phyloP scores from a whole-genome alignment of 2,797 vertebrate species.

The Poliocrania exsul region DNA sequence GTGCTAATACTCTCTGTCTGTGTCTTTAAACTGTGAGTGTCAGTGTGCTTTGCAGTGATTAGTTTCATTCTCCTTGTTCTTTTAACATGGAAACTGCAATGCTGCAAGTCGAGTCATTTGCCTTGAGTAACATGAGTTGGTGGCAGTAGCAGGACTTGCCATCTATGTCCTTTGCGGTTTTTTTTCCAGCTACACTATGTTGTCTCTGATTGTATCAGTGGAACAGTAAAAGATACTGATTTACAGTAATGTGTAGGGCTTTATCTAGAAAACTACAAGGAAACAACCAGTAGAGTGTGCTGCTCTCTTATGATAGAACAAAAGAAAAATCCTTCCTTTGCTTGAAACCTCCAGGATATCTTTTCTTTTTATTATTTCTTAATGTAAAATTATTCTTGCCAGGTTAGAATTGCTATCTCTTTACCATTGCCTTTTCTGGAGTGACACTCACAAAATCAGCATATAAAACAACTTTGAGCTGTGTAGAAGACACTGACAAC shows the following conservation, averaged over 20 bases:
- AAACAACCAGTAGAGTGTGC: slow-evolving; percentile 74
- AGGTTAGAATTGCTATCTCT: neutral
- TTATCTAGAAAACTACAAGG: slow-evolving; percentile 11
- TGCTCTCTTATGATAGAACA: slow-evolving; percentile 56
- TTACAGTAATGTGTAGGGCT: neutral
- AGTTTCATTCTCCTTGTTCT: neutral
- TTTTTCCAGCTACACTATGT: neutral
- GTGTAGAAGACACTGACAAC: neutral
- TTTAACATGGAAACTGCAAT: neutral
- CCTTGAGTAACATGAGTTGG: neutral
- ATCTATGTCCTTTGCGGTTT: neutral
- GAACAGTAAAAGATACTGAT: neutral
- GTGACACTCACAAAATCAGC: neutral
- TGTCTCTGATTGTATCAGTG: neutral
- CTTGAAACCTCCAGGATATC: neutral
- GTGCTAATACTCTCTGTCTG: neutral
- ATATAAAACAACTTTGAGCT: neutral
- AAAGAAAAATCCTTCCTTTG: neutral
- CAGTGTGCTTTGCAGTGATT: neutral
- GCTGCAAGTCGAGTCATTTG: neutral
- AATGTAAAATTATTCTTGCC: neutral
- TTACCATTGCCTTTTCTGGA: neutral
- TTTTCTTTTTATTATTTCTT: slow-evolving; percentile 7
- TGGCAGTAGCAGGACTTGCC: neutral
- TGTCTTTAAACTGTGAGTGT: neutral